phyloP scores from a whole-genome alignment of 2,797 vertebrate genomes.

The Cryptoprocta ferox region DNA sequence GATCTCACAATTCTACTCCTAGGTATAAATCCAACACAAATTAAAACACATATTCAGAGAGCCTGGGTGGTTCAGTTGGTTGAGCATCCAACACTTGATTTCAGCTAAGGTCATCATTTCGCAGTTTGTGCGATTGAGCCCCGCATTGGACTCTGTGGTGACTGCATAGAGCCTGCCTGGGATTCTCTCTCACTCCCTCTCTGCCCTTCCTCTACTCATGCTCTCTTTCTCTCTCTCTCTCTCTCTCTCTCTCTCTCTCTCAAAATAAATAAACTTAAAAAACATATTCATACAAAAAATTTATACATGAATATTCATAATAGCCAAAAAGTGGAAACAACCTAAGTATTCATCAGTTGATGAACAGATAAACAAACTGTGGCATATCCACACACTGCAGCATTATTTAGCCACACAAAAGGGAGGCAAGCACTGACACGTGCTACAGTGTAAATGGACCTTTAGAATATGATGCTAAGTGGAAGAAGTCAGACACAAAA shows the following conservation, averaged over 20 bases:
- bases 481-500: not conserved
- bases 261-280: too few species aligned
- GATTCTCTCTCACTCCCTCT: too few species aligned
- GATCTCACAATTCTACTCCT: not conserved
- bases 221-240: too few species aligned
- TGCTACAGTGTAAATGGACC: not conserved
- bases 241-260: too few species aligned
- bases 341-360: not conserved
- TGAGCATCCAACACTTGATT: too few species aligned
- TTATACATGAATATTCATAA: not conserved
- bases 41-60: not conserved
- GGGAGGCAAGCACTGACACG: not conserved
- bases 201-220: too few species aligned
- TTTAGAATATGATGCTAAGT: not conserved
- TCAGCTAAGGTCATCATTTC: too few species aligned
- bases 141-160: too few species aligned
- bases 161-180: too few species aligned
- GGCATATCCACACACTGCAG: not conserved
- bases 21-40: not conserved
- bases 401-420: conserved; percentile 7
- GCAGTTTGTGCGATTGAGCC: too few species aligned
- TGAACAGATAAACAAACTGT: not conserved
- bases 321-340: not conserved
- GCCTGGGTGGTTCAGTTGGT: too few species aligned
- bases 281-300: not conserved